Base-by-base conservation (phyloP, 1,140 invertebrate species). In the Spodoptera litura region DNA sequence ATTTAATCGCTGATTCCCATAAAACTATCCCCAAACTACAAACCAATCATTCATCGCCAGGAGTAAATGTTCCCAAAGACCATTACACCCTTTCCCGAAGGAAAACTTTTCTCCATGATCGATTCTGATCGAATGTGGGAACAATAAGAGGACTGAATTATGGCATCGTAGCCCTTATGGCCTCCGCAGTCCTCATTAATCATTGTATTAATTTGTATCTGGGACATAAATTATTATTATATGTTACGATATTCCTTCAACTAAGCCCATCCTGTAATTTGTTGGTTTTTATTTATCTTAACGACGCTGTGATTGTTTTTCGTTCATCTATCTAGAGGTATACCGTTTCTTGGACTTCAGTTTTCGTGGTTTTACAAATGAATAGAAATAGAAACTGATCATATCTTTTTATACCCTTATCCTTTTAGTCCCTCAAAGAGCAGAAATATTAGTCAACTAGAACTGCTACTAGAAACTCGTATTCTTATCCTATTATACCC, bases 131-230 rank as follows among this genome's bases (percentile, higher is more conserved):
- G 38, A 49, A 66, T 49, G 38, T 11, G 4, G 62, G 38, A 20
- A 25, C 15, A 66, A 66, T 25, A 5, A 10, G 15, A 49, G 62
- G 20, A 20, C 20, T 20, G 20, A 20, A 20, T 20, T 20, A 20
- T 25, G 49, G 62, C 20, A 49, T 49, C 4, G 25, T 25, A 11
- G 62, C 62, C n/a, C 20, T 13, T 35, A 44, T 44, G 38, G 38
- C 38, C 12, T 31, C 15, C 62, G 15, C 62, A 38, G 12, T 49
- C 5, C 38, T 49, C 62, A 20, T 66, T 66, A 51, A 49, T 66
- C 62, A 66, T 12, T 25, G 20, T 10, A 49, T 66, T 66, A 66
- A 66, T 66, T 66, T 66, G 38, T 66, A 38, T 9, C 4, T 15
- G 15, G 11, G 10, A 66, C 38, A 20, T 15, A 44, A 44, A 44